These are phyloP conservation scores for Odiellus spinosus DNA, from an alignment of 2,888 invertebrate genomes.

Conservation along the genomic window DNA sequence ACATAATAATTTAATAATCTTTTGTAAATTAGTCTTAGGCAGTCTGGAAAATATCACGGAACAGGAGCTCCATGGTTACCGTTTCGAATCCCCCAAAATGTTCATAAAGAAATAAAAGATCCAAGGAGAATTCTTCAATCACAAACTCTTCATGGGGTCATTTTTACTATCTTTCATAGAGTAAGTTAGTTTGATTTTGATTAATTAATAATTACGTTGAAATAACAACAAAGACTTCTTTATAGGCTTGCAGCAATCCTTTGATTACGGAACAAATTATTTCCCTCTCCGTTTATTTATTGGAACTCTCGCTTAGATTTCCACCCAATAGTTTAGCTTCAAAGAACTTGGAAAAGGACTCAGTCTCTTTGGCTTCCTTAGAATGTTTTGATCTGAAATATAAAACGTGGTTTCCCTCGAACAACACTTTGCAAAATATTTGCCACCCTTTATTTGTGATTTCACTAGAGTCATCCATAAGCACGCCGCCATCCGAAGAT, in stretches of 20 bases:
- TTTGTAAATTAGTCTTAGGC: slow-evolving; percentile 43
- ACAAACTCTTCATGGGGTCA: slow-evolving; percentile 45
- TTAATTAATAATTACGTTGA: too few species aligned
- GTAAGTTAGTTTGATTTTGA: slow-evolving; percentile 10
- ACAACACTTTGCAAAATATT: slow-evolving; percentile 21
- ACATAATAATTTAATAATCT: slow-evolving; percentile 15
- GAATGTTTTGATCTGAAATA: slow-evolving; percentile 28
- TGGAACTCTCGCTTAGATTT: slow-evolving; percentile 58
- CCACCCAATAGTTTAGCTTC: slow-evolving; percentile 19
- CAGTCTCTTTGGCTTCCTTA: slow-evolving; percentile 1
- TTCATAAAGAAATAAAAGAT: slow-evolving; percentile 40
- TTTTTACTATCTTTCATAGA: slow-evolving; percentile 67
- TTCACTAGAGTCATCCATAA: slow-evolving; percentile 8
- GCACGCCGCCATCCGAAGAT: slow-evolving; percentile 47
- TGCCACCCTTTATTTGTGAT: slow-evolving; percentile 8
- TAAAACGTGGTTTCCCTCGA: slow-evolving; percentile 29
- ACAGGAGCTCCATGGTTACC: slow-evolving; percentile 56
- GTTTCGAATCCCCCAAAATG: slow-evolving; percentile 50
- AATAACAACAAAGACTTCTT: not conserved
- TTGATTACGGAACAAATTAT: slow-evolving; percentile 72
- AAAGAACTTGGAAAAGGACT: slow-evolving; percentile 10
- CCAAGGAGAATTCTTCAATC: slow-evolving; percentile 42
- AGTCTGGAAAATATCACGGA: slow-evolving; percentile 38
- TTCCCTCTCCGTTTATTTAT: slow-evolving; percentile 65
- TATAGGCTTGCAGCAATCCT: slow-evolving; percentile 48